Base-by-base conservation (phyloP, 2,113 vertebrate species). In the Esox niger region DNA sequence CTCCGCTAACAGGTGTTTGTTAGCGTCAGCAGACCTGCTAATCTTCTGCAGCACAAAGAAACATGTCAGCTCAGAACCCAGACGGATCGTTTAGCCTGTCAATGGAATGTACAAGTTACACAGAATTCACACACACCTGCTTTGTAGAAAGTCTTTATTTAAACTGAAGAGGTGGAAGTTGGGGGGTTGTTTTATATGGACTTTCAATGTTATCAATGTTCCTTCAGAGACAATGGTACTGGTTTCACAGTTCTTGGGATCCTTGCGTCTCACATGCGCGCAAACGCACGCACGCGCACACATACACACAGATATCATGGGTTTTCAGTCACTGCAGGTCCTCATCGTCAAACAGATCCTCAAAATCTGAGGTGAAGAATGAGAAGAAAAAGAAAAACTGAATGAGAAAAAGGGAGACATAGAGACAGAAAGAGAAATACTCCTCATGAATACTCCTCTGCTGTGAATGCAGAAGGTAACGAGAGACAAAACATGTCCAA, bases 301-400 rank as follows among this genome's bases (percentile, higher is more conserved):
- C 9, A 82, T 69, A 77, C 27, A 27, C 67, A 59, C 15, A 7
- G 55, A 30, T 23, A 58, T 17, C 21, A 10, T 25, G 4, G 0
- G 55, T 63, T 56, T 15, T 43, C 38, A 43, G 70, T 94, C 91
- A 95, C 87, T 94, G 93, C 80, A 95, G 91, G 87, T 95, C 95
- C 15, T 95, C 94, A 0, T 95, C 95, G 76, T 96, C 95, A 76
- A 94, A 95, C 46, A 95, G 91, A 83, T 95, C 94, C 90, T 95
- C 94, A 82, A 95, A 95, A 84, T 94, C 95, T 96, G 84, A 20
- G 59, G n/a, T 2, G 52, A 29, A 29, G 32, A 63, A 30, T 17
- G 13, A 4, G 17, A 13, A 10, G 32, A 32, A 15, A 1, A 33
- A 20, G 10, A 1, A 21, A n/a, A n/a, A n/a, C n/a, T n/a, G n/a